Percentiles rank a stretch among this genome's conserved stretches.
These are phyloP conservation scores for Allygus modestus DNA, from an alignment of 2,888 invertebrate species.

Conservation along the genomic window DNA sequence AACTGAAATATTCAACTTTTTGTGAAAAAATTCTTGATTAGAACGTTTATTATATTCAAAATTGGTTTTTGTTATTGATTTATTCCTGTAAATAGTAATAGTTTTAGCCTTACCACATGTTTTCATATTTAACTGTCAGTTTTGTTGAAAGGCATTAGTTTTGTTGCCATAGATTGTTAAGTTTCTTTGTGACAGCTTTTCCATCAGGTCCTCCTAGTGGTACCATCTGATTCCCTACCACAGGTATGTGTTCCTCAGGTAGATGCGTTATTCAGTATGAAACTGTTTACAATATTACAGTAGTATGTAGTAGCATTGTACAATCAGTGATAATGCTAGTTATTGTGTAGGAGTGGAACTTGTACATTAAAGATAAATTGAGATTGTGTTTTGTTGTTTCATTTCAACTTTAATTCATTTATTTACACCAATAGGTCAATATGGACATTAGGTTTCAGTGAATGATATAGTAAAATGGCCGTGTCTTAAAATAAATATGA, in stretches of 20 bases:
- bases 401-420: background rate
- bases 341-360: background rate
- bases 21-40: no score
- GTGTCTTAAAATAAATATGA: no score
- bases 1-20: no score
- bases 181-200: background rate
- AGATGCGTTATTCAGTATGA: conserved; percentile 19
- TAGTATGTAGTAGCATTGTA: background rate
- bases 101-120: background rate
- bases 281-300: background rate
- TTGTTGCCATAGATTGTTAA: conserved; percentile 20
- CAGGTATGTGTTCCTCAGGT: conserved; percentile 45
- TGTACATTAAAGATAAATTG: background rate
- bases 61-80: no score
- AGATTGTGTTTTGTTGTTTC: background rate
- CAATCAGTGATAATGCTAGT: conserved; percentile 20
- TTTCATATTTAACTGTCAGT: background rate
- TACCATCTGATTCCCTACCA: background rate
- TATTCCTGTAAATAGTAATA: background rate
- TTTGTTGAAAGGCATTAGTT: background rate
- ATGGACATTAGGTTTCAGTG: no score
- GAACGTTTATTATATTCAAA: no score
- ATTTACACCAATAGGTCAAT: no score
- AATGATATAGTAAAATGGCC: no score
- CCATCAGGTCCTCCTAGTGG: background rate